These are phyloP conservation scores for Bufotes viridis DNA, from an alignment of 2,797 vertebrate genomes.

Conservation along the genomic window DNA sequence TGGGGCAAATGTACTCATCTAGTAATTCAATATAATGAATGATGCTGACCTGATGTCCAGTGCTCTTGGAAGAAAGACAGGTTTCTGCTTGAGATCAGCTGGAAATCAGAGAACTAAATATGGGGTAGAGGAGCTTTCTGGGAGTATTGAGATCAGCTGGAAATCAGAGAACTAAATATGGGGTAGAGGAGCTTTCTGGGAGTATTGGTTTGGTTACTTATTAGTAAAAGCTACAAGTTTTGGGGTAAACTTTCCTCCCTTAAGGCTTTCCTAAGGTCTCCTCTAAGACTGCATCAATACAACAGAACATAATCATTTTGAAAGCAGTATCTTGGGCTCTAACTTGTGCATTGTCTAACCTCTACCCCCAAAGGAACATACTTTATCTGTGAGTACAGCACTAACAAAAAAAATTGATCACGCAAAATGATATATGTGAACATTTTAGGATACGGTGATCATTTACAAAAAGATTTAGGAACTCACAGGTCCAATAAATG, in stretches of 20 bases:
- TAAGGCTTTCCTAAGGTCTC: background rate
- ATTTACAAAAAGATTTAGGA: constrained; percentile 1
- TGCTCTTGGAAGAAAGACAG: background rate
- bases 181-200: background rate
- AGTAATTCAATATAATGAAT: too few relatives aligned
- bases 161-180: background rate
- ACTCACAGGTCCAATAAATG: background rate
- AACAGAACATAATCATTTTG: background rate
- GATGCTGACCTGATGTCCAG: too few relatives aligned
- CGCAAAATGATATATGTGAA: background rate
- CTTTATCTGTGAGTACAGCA: background rate
- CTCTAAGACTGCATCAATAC: background rate
- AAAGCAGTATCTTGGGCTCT: background rate
- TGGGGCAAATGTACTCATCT: too few relatives aligned
- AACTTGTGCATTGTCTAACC: background rate
- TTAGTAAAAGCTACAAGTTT: background rate
- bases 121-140: too few relatives aligned
- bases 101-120: too few relatives aligned
- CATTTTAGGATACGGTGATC: background rate
- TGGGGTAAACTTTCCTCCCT: background rate
- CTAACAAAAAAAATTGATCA: background rate
- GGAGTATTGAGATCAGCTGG: background rate
- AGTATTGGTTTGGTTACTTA: background rate
- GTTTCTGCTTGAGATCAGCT: background rate
- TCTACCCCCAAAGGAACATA: background rate